These are phyloP conservation scores for Notamacropus eugenii DNA, from an alignment of 2,797 vertebrate species.

Conservation along the genomic window DNA sequence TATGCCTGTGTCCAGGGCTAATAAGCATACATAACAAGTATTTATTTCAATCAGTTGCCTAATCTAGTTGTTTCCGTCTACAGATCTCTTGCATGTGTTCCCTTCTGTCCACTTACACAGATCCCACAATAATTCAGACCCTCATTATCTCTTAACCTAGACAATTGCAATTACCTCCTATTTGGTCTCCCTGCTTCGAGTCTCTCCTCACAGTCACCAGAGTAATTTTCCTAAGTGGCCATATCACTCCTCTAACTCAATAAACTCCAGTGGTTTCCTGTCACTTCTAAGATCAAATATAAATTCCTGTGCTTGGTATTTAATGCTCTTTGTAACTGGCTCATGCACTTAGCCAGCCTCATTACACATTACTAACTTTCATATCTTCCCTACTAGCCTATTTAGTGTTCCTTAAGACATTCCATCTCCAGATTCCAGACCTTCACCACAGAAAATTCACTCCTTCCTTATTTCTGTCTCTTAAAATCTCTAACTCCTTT, in stretches of 20 bases:
- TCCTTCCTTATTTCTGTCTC: not conserved
- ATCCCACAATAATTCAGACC: not conserved
- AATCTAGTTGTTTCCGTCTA: not conserved
- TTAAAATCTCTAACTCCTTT: not conserved
- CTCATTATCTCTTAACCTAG: not conserved
- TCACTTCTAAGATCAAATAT: not conserved
- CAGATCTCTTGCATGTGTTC: not conserved
- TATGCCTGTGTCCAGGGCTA: not conserved
- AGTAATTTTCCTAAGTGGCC: not conserved
- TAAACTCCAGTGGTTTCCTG: not conserved
- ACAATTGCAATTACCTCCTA: not conserved
- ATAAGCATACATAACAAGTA: not conserved
- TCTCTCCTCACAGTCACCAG: not conserved
- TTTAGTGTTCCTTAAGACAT: not conserved
- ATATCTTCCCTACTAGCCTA: not conserved
- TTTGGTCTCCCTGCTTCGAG: not conserved
- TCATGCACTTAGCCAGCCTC: not conserved
- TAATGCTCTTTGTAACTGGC: not conserved
- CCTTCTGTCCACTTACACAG: not conserved
- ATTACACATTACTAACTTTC: not conserved
- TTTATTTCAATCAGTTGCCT: not conserved
- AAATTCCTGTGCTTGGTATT: not conserved
- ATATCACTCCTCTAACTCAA: not conserved
- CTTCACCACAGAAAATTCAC: not conserved
- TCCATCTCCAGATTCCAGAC: not conserved